Evolutionary conservation across 2,888 invertebrate genomes (phyloP).

Genomic region (Melangyna quadrimaculata): DNA sequence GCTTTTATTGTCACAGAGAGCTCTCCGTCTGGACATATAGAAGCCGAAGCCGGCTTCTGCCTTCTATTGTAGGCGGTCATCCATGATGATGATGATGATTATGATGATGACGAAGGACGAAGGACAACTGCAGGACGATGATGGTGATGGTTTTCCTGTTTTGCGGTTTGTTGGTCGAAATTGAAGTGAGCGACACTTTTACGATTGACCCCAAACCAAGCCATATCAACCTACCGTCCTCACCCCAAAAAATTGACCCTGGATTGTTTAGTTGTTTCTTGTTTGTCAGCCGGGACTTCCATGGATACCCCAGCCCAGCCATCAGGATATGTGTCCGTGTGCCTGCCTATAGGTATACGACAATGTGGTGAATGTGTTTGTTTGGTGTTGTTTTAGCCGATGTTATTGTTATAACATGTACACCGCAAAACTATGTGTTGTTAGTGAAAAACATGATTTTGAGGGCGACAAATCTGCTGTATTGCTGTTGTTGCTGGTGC

Average conservation of each 20-base stretch:
- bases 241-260: constrained; percentile 54
- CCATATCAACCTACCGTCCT: background rate
- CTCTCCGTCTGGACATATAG: constrained; percentile 36
- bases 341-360: background rate
- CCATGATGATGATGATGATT: constrained; percentile 43
- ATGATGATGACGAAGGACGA: constrained; percentile 35
- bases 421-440: constrained; percentile 69
- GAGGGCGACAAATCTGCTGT: constrained; percentile 61
- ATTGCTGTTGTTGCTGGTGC: background rate
- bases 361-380: constrained; percentile 63
- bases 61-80: constrained; percentile 56
- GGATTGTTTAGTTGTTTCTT: constrained; percentile 10
- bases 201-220: constrained; percentile 58
- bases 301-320: background rate
- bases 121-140: constrained; percentile 21
- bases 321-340: constrained; percentile 34
- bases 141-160: constrained; percentile 71
- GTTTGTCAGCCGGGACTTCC: constrained; percentile 47
- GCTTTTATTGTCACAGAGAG: constrained; percentile 69
- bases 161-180: constrained; percentile 69
- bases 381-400: constrained; percentile 63
- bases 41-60: constrained; percentile 24
- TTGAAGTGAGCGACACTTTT: constrained; percentile 72
- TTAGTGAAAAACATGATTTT: constrained; percentile 66
- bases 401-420: constrained; percentile 67